Conservation (phyloP, 1,140 invertebrate genomes). For the Diploscapter pachys region DNA sequence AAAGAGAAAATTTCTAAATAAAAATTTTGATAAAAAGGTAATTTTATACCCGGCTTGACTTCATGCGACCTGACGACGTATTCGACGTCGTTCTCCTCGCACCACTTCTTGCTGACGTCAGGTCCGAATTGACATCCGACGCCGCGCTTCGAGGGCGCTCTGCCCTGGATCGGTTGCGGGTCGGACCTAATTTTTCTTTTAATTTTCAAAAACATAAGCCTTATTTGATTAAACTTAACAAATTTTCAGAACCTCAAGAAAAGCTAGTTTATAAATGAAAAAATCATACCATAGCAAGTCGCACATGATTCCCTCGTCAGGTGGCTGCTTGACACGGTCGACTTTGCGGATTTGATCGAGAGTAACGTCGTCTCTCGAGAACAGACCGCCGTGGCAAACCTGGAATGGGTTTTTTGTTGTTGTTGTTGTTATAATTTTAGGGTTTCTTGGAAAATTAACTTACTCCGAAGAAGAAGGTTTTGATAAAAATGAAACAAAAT, state of each 20-base stretch:
- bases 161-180: constrained; percentile 75
- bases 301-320: constrained; percentile 68
- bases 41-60: not conserved
- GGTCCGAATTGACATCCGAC: constrained; percentile 98
- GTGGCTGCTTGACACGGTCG: constrained; percentile 87
- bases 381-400: constrained; percentile 92
- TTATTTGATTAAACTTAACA: not conserved
- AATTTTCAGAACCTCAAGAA: not conserved
- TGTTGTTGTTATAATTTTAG: too few relatives aligned
- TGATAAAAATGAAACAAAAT: not conserved
- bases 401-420: constrained; percentile 46
- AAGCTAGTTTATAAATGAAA: not conserved
- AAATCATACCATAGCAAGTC: constrained; percentile 25
- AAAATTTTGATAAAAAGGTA: too few relatives aligned
- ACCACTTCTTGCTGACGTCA: constrained; percentile 83
- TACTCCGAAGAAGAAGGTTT: too few relatives aligned
- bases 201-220: not conserved
- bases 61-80: constrained; percentile 51
- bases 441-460: too few relatives aligned
- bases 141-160: constrained; percentile 88
- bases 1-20: too few relatives aligned
- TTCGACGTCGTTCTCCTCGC: constrained; percentile 50
- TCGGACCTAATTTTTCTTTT: not conserved
- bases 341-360: constrained; percentile 83
- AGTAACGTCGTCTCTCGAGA: constrained; percentile 80